Evolutionary conservation across 92 coral and sea anemone species (phyloP).

Genomic region (Epizoanthus fatuus): DNA sequence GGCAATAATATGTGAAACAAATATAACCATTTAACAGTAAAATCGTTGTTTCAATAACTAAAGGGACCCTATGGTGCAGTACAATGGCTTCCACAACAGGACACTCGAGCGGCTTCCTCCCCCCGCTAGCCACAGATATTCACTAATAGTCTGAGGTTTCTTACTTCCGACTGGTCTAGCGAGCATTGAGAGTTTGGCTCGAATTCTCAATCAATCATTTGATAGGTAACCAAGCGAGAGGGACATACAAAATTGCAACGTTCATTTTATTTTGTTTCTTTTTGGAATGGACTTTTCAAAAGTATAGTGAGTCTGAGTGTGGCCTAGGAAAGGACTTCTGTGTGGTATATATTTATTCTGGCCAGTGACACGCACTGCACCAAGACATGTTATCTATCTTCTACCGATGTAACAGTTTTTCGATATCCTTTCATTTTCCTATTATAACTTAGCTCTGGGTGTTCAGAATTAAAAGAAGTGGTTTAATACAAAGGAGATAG

Average conservation of each 20-base stretch:
- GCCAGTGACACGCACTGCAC: no score
- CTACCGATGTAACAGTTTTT: no score
- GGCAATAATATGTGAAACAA: conserved; percentile 34
- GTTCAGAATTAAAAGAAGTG: no score
- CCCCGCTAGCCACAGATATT: conserved; percentile 25
- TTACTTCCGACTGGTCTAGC: conserved; percentile 26
- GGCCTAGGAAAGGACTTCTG: background rate
- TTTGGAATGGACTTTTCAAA: conserved; percentile 8
- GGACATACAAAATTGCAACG: background rate
- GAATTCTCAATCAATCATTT: background rate
- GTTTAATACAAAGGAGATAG: no score
- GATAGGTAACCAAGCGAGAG: background rate
- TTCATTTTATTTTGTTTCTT: background rate
- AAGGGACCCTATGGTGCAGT: conserved; percentile 49
- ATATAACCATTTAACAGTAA: conserved; percentile 46
- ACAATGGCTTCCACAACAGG: conserved; percentile 67
- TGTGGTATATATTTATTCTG: no score
- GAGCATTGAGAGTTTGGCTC: conserved; percentile 34
- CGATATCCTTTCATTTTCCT: no score
- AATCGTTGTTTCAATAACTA: conserved; percentile 45
- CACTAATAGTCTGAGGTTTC: conserved; percentile 26
- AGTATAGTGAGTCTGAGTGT: background rate
- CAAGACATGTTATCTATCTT: no score
- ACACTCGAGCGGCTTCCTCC: conserved; percentile 35
- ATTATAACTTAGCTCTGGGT: no score